Conservation (phyloP, 2,888 invertebrate species). For the Polyommatus icarus region DNA sequence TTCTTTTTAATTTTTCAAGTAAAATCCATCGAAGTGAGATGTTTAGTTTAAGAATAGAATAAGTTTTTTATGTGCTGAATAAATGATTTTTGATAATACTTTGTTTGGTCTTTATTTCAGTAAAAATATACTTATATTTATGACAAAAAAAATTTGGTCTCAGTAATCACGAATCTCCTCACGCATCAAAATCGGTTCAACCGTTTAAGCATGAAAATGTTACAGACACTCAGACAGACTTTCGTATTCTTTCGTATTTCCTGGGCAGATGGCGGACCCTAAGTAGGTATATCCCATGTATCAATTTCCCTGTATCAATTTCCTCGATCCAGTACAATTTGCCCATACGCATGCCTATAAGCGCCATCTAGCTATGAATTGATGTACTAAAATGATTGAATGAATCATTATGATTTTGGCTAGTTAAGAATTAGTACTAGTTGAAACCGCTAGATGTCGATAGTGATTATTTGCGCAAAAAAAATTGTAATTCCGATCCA, state of each 20-base stretch:
- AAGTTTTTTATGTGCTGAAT: slow-evolving; percentile 11
- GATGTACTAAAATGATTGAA: background rate
- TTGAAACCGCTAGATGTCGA: background rate
- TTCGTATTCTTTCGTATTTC: too few species aligned
- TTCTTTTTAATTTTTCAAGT: background rate
- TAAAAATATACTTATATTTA: slow-evolving; percentile 32
- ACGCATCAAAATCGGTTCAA: too few species aligned
- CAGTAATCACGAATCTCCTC: too few species aligned
- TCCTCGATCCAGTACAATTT: too few species aligned
- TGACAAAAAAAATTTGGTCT: too few species aligned
- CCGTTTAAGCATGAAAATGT: too few species aligned
- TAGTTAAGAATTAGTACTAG: background rate
- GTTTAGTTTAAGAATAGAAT: slow-evolving; percentile 1
- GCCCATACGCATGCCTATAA: background rate
- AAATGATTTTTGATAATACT: slow-evolving; percentile 27
- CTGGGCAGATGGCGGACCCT: too few species aligned
- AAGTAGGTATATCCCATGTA: too few species aligned
- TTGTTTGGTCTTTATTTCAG: slow-evolving; percentile 25
- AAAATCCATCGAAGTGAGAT: background rate
- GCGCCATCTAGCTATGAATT: background rate
- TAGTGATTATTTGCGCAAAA: too few species aligned
- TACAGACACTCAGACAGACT: too few species aligned
- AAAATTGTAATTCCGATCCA: too few species aligned
- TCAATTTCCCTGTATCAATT: too few species aligned
- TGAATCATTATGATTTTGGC: background rate